Base-by-base conservation (phyloP, 2,797 vertebrate species). In the Leptatherina wallacei region DNA sequence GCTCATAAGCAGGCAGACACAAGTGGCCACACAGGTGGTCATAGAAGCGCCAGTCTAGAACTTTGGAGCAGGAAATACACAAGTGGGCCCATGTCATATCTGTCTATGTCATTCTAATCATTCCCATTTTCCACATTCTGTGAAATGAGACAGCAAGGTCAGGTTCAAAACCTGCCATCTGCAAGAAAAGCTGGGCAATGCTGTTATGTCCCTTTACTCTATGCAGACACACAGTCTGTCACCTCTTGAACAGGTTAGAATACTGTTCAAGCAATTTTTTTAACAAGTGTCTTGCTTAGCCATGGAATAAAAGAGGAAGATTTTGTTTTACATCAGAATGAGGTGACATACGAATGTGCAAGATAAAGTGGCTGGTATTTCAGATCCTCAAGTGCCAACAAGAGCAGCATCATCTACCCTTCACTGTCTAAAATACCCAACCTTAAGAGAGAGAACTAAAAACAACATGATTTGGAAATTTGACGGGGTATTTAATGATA, bases 61-160 rank as follows among this genome's bases (percentile, higher is more conserved):
- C 92, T 95, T 64, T 95, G 95, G 95, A 95, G 94, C 88, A 93
- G 95, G 77, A 95, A 95, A 85, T 95, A 95, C 92, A 95, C 93
- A 82, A 95, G 95, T 85, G 95, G 94, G 81, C 95, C 95, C 89
- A 95, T 95, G 95, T 95, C 95, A 89, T 95, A 95, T 80, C 85
- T 95, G 91, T 95, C 95, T 75, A 92, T 95, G 91, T 95, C 95
- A 83, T 95, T 95, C 84, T 95, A 92, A 92, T 91, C 89, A 92
- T 90, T 89, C 77, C 73, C 88, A 90, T 90, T 72, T 71, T 71
- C 76, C 64, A 54, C 81, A 73, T 69, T 61, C 56, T 69, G 71
- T 84, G 75, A 80, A 77, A 69, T 22, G 49, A 89, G 44, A 81
- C 56, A 68, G 87, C 78, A 83, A 85, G 67, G 84, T 78, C 82